Base-by-base conservation (phyloP, 2,797 vertebrate species). In the Pangasius mekongensis region DNA sequence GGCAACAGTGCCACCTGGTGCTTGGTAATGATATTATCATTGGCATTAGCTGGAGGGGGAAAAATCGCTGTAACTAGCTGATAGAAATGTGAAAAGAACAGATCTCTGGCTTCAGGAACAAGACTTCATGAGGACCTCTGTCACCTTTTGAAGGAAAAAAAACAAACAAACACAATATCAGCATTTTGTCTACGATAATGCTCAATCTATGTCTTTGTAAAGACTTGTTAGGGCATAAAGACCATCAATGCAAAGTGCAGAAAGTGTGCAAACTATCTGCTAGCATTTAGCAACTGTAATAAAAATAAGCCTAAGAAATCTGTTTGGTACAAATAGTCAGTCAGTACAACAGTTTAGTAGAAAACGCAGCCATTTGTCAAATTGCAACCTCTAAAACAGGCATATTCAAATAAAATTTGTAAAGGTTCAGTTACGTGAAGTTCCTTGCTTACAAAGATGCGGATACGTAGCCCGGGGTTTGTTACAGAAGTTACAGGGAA, bases 1-100 rank as follows among this genome's bases (percentile, higher is more conserved):
- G 84, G 24, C 84, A 27, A 73, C 77, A 86, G 84, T 83, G 77
- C 84, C 88, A 89, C 58, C 88, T 85, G 52, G 54, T 47, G 88
- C 71, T 83, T 30, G 7, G n/a, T 16, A 24, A 0, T 76, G 24
- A 39, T 22, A 74, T 62, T 47, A 13, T 7, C 58, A 16, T 83
- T 14, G 66, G 39, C 24, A 18, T 27, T 43, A 39, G 33, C 36
- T 82, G 10, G 33, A 77, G 24, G 43, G 14, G 24, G 33, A 20
- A 4, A 36, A 22, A 10, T 77, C 0, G 3, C n/a, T 4, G 14
- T 24, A 60, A 60, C 54, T 58, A 58, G 78, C 0, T 81, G 77
- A 36, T 36, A 9, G 9, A 58, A 81, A 82, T 14, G 22, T 36
- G 33, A 81, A 81, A 36, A 81, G 74, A 77, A 30, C 74, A n/a